Base-by-base conservation (phyloP, 2,888 invertebrate species). In the Diaphora mendica region DNA sequence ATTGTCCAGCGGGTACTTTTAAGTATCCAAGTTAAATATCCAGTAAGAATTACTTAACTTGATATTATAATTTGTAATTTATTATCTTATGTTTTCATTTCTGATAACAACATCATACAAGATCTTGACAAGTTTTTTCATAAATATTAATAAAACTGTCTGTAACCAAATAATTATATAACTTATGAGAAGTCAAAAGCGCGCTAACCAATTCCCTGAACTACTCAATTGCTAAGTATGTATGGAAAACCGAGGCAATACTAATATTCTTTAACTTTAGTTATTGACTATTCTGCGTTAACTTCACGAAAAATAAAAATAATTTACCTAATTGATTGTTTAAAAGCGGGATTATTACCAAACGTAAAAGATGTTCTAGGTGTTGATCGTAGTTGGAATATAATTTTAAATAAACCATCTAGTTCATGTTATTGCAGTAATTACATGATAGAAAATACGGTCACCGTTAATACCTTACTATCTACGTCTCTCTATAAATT, bases 401-500 rank as follows among this genome's bases (percentile, higher is more conserved):
- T 69, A 79, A 74, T 81, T 73, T 75, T 77, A 76, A 72, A 73
- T 51, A 33, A 77, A 42, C 59, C 8, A 62, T 7, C 59, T 67
- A 17, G 59, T 65, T 74, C 71, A 23, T 72, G 67, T 76, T 75
- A 78, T 79, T 82, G 79, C 73, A 77, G 77, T 78, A 80, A 81
- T 79, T 80, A 79, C 80, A 81, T 80, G 71, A 77, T 77, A 77
- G 77, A 76, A 80, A 81, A 82, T 72, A 80, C 74, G 66, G 44
- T 17, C 39, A 72, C 80, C 80, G 68, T 84, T 82, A 82, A 82
- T 82, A 81, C 77, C 78, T 77, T 70, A 82, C 80, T 82, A 85
- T 85, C 85, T 83, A 82, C 78, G 73, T 74, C 71, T 79, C 79
- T 81, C 83, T 77, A 85, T 86, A 85, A 85, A 86, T 86, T 82